A percentile compares a stretch with the other conserved stretches of the same genome.
These are phyloP conservation scores for Antidorcas marsupialis DNA, from an alignment of 2,113 vertebrate species.

Conservation along the genomic window DNA sequence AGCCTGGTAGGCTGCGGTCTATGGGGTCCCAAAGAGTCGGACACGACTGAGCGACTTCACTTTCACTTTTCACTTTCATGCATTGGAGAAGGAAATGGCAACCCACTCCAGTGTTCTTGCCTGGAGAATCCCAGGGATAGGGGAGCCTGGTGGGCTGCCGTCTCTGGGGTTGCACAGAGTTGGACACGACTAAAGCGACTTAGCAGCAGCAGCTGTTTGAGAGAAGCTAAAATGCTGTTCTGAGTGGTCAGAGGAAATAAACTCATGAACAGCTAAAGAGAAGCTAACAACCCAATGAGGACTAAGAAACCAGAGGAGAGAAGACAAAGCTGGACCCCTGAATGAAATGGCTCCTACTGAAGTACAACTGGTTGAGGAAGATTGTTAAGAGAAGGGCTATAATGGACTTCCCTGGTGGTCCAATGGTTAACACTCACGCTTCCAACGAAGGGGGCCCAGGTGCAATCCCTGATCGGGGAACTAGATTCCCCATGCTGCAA, in stretches of 20 bases:
- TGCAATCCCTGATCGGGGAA: neutral
- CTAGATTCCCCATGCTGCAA: neutral
- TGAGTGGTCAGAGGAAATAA: neutral
- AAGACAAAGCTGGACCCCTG: neutral
- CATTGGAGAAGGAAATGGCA: neutral
- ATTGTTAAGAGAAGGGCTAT: neutral
- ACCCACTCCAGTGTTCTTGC: neutral
- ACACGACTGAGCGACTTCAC: neutral
- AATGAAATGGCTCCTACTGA: neutral
- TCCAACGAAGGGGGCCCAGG: neutral
- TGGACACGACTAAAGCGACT: fast-evolving
- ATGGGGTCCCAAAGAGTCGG: neutral
- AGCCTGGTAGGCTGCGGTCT: neutral
- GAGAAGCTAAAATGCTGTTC: neutral
- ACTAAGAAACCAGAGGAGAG: neutral
- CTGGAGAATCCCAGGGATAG: neutral
- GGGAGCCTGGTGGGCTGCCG: neutral
- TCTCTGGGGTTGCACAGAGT: neutral
- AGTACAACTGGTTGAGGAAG: neutral
- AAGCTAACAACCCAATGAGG: neutral
- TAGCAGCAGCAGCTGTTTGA: neutral
- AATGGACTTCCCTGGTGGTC: neutral
- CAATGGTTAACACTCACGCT: neutral
- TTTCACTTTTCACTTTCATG: neutral
- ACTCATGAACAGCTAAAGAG: neutral